Percentiles rank a stretch among this genome's conserved stretches.
phyloP scores from a whole-genome alignment of 2,888 invertebrate genomes.

The Acanthosepion pharaonis region DNA sequence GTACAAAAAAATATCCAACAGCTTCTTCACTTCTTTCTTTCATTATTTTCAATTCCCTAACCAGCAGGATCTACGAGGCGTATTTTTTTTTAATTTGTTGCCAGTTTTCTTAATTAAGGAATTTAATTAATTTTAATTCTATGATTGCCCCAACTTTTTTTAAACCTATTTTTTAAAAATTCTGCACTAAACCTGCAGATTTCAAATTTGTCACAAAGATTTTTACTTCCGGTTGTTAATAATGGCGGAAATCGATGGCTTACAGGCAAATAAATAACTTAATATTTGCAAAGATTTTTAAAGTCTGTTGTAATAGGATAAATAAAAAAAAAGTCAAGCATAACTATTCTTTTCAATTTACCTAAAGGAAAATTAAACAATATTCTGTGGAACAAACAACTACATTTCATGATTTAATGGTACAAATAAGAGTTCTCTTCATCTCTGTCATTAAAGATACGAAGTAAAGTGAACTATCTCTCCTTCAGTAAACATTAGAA shows the following conservation, averaged over 20 bases:
- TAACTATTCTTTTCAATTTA: not conserved
- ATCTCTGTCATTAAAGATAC: too few species aligned
- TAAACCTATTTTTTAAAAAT: not conserved
- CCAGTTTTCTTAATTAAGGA: not conserved
- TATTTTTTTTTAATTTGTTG: not conserved
- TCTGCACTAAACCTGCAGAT: not conserved
- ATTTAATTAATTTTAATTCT: not conserved
- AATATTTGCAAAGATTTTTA: not conserved
- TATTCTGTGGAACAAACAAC: too few species aligned
- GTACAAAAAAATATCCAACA: too few species aligned
- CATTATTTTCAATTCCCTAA: not conserved
- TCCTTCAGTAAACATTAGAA: too few species aligned
- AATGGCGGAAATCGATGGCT: constrained; percentile 14
- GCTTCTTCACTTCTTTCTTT: not conserved
- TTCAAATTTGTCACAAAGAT: not conserved
- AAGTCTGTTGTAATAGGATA: not conserved
- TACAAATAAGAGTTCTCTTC: too few species aligned
- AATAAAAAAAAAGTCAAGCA: not conserved
- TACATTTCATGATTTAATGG: too few species aligned
- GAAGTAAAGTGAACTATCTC: too few species aligned
- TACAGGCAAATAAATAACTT: not conserved
- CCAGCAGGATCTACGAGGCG: not conserved
- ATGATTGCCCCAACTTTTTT: not conserved
- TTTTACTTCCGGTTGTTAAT: not conserved
- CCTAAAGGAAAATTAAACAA: not conserved